Conservation (phyloP, 92 coral and sea anemone species). For the Epizoanthus scotinus region DNA sequence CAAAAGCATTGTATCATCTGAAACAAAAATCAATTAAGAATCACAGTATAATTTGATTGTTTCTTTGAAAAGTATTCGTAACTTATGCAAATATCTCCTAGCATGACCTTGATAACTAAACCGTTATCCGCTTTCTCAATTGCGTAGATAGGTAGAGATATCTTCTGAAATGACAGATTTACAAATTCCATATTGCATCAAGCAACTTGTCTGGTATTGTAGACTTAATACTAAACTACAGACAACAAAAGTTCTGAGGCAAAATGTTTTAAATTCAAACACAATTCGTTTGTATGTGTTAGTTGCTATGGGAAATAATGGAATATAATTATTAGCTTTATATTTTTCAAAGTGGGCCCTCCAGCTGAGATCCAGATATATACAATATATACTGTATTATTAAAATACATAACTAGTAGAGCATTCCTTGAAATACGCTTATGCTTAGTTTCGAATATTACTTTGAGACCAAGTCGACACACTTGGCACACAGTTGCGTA, state of each 20-base stretch:
- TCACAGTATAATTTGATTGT: slow-evolving; percentile 22
- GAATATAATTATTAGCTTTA: background rate
- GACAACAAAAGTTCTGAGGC: background rate
- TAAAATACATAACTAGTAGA: background rate
- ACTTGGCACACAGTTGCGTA: background rate
- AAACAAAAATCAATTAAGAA: slow-evolving; percentile 20
- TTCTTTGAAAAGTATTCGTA: background rate
- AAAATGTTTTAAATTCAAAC: background rate
- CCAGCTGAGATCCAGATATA: background rate
- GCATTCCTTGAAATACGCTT: background rate
- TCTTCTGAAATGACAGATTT: background rate
- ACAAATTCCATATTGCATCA: too few relatives aligned
- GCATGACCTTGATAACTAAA: background rate
- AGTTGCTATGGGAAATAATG: slow-evolving; percentile 35
- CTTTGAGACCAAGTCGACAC: background rate
- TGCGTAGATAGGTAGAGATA: too few relatives aligned
- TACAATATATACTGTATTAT: background rate
- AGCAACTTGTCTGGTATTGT: background rate
- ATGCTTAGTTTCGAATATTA: too few relatives aligned
- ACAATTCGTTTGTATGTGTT: slow-evolving; percentile 8
- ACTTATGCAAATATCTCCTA: background rate
- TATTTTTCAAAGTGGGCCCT: background rate
- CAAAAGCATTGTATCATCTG: slow-evolving; percentile 14
- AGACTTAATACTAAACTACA: background rate
- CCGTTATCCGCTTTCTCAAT: background rate